Evolutionary conservation across 1,140 invertebrate species (phyloP), one percentile per base, ranked within the genome.

Genomic region (Leptopilina boulardi): DNA sequence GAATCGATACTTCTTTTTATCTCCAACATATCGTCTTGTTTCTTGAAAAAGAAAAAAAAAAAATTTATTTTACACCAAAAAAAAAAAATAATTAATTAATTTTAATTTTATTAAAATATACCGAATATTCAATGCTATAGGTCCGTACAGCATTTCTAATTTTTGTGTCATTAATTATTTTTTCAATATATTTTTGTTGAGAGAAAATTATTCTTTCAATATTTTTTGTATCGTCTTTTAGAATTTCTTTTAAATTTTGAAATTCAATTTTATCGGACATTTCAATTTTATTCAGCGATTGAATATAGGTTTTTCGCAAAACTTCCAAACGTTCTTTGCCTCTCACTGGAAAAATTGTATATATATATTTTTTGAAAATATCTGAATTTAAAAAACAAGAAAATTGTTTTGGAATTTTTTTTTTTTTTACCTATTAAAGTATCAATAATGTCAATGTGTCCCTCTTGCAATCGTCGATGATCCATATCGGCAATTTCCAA

Each of bases 401-500:
- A 74, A 56, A 73, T 66, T 54, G 73, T 42, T 42, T 56, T 30
- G 6, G 23, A 75, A 59, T 19, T 26, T n/a, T 41, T 70, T 66
- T 8, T 10, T 44, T 51, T 70, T 70, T 15, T 85, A 95, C 95
- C 92, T 73, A 96, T 92, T 81, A 95, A 93, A 82, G 93, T 89
- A 80, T 94, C 92, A 18, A 96, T 92, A 51, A 92, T 93, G 75
- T 93, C 92, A 42, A 94, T 94, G 83, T 96, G 95, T 0, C 93
- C 92, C 79, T 95, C 93, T 82, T 95, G 93, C 44, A 93, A 92
- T 34, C 92, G 87, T 10, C 91, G 91, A 81, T 96, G 95, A 87
- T 96, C 94, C 13, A 93, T 89, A 86, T 96, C 94, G 0, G 94
- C 92, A 80, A 93, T 92, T 54, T 95, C 91, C 2, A 96, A 89